Evolutionary conservation across 1,140 invertebrate species (phyloP).

Genomic region (Drosophila bipectinata): DNA sequence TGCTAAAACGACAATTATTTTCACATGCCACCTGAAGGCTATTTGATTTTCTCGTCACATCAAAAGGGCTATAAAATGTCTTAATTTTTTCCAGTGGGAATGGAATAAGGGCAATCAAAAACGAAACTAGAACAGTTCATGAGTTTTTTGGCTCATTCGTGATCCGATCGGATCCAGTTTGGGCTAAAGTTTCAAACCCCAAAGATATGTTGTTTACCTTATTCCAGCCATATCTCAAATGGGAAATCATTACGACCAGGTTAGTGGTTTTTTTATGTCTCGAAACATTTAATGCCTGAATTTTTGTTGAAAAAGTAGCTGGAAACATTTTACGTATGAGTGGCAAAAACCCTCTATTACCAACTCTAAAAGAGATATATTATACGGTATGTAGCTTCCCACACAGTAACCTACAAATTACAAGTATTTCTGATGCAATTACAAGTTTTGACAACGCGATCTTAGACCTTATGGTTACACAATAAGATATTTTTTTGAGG

Average conservation of each 20-base stretch:
- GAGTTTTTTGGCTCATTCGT: conserved; percentile 34
- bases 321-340: conserved; percentile 70
- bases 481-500: neutral
- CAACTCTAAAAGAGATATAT: too few species aligned
- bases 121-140: conserved; percentile 57
- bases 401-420: conserved; percentile 64
- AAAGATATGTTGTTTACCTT: conserved; percentile 28
- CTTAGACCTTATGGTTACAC: neutral
- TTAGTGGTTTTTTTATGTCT: neutral
- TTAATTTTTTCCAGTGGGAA: conserved; percentile 54
- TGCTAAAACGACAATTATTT: conserved; percentile 8
- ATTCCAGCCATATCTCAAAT: conserved; percentile 73
- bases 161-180: conserved; percentile 40
- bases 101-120: conserved; percentile 69
- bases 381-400: conserved; percentile 37
- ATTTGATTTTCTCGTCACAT: conserved; percentile 51
- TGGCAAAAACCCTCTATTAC: too few species aligned
- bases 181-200: conserved; percentile 21
- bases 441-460: conserved; percentile 40
- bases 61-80: conserved; percentile 69
- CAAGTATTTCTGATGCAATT: conserved; percentile 59
- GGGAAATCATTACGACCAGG: conserved; percentile 70
- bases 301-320: conserved; percentile 76
- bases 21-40: conserved; percentile 16
- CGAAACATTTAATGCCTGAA: conserved; percentile 58